Conservation (phyloP, 2,113 vertebrate genomes). For the Arizona elegans region DNA sequence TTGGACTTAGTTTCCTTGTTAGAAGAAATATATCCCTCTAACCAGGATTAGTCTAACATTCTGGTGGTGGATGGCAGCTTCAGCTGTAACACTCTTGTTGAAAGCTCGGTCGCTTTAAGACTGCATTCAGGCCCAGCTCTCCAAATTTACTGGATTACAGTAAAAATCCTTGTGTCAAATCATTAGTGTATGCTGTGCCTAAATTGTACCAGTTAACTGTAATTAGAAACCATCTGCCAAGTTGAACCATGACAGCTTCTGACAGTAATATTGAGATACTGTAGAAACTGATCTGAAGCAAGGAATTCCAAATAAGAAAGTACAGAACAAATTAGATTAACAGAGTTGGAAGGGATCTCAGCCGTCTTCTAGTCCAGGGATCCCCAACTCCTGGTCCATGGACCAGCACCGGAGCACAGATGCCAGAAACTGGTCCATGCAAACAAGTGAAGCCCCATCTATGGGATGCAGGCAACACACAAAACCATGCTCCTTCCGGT, state of each 20-base stretch:
- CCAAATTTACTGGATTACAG: background rate
- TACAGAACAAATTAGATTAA: constrained; percentile 22
- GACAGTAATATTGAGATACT: background rate
- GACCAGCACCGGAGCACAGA: too few species aligned
- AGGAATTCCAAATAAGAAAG: constrained; percentile 17
- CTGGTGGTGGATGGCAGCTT: background rate
- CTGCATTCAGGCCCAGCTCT: background rate
- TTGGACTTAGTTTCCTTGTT: too few species aligned
- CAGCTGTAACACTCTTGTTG: background rate
- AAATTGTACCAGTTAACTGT: background rate
- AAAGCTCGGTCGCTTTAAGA: background rate
- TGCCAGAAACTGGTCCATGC: too few species aligned
- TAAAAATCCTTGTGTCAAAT: background rate
- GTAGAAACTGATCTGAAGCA: background rate
- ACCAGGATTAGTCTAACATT: background rate
- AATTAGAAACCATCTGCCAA: background rate
- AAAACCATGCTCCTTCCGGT: too few species aligned
- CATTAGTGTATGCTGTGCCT: background rate
- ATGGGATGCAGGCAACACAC: too few species aligned
- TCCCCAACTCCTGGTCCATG: too few species aligned
- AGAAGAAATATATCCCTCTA: background rate
- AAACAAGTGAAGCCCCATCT: too few species aligned
- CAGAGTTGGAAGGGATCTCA: background rate
- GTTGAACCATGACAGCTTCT: constrained; percentile 19
- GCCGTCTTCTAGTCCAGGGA: too few species aligned